phyloP scores from a whole-genome alignment of 2,113 vertebrate species.

The Erpornis zantholeuca region DNA sequence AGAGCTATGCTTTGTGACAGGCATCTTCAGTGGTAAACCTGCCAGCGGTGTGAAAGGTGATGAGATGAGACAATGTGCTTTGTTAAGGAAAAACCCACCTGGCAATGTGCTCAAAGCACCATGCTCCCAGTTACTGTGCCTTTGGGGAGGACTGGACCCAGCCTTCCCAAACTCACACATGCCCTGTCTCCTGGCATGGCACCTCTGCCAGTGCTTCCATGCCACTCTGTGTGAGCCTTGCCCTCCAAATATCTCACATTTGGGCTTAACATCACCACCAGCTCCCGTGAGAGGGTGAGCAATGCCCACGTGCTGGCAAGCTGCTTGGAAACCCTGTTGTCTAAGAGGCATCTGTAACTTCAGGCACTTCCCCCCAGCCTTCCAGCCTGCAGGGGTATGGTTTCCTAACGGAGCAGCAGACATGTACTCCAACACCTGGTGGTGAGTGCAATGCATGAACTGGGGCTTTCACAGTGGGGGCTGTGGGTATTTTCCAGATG shows the following conservation, averaged over 20 bases:
- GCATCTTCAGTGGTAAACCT: neutral
- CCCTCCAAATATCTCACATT: neutral
- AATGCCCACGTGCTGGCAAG: neutral
- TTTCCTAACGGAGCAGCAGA: neutral
- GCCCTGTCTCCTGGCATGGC: fast-evolving
- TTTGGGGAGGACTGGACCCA: fast-evolving
- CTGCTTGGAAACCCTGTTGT: neutral
- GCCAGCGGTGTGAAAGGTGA: neutral
- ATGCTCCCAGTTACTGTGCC: neutral
- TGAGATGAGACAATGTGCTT: neutral
- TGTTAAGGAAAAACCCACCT: neutral
- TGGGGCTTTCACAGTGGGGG: neutral
- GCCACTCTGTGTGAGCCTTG: fast-evolving
- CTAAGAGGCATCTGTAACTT: neutral
- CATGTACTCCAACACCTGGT: neutral
- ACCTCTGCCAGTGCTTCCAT: fast-evolving
- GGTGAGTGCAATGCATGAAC: neutral
- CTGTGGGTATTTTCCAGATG: neutral
- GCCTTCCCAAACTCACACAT: neutral
- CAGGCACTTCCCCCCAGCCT: neutral
- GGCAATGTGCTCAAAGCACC: fast-evolving
- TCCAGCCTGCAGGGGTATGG: neutral
- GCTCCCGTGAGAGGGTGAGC: neutral
- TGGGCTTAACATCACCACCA: neutral
- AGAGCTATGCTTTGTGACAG: neutral